Evolutionary conservation across 1,140 invertebrate genomes (phyloP).

Genomic region (Papilio polytes): DNA sequence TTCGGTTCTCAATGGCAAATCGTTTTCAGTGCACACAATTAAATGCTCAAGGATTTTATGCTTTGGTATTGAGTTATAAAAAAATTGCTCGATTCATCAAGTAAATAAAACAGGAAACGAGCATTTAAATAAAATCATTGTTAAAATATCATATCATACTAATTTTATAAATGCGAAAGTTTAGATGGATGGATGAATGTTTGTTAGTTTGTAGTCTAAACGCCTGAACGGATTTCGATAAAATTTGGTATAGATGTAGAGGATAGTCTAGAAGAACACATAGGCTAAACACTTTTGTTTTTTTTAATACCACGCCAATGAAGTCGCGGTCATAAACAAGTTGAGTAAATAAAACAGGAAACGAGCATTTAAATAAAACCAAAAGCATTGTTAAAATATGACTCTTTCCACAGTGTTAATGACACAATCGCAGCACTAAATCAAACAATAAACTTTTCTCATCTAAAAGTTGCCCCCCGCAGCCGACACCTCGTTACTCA

Average conservation of each 20-base stretch:
- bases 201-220: too few species aligned
- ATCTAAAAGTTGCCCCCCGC: conserved; percentile 39
- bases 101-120: too few species aligned
- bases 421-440: conserved; percentile 36
- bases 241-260: too few species aligned
- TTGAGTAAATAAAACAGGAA: too few species aligned
- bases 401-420: conserved; percentile 35
- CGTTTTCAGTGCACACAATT: not conserved
- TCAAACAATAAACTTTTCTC: conserved; percentile 49
- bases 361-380: conserved; percentile 30
- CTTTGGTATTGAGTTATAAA: not conserved
- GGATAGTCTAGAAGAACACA: too few species aligned
- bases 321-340: too few species aligned
- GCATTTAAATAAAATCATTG: conserved; percentile 34
- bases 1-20: conserved; percentile 1
- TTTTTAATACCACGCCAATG: too few species aligned
- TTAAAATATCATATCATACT: conserved; percentile 30
- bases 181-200: too few species aligned
- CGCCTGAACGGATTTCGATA: too few species aligned
- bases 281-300: too few species aligned
- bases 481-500: conserved; percentile 49
- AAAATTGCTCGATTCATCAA: too few species aligned
- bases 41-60: not conserved
- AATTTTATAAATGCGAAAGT: too few species aligned
- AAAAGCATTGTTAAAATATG: conserved; percentile 29